phyloP scores from a whole-genome alignment of 2,113 vertebrate species.

The Rhizomys pruinosus region DNA sequence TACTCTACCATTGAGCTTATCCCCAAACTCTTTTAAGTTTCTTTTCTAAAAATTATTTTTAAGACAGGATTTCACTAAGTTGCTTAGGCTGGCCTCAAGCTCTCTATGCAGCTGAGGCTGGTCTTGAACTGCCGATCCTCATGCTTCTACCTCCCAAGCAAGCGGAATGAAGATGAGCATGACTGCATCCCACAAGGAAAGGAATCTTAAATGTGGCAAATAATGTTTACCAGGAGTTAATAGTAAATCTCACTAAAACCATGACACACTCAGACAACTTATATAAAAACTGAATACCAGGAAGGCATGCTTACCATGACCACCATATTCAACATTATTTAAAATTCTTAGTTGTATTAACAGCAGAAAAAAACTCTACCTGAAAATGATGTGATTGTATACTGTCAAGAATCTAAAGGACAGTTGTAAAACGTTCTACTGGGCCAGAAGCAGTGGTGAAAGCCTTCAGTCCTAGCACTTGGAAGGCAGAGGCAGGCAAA shows the following conservation, averaged over 20 bases:
- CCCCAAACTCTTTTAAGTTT: not conserved
- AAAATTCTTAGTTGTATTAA: not conserved
- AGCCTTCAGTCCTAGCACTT: no score
- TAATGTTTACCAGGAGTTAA: constrained; percentile 1
- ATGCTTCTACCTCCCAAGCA: not conserved
- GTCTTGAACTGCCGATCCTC: not conserved
- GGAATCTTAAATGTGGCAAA: constrained; percentile 6
- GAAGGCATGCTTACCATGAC: not conserved
- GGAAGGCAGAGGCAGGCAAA: no score
- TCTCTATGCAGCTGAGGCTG: not conserved
- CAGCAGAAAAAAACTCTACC: not conserved
- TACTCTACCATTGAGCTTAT: not conserved
- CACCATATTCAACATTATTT: not conserved
- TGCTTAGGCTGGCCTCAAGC: not conserved
- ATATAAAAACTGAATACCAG: not conserved
- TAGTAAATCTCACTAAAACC: constrained; percentile 6
- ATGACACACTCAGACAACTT: not conserved
- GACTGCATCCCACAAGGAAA: not conserved
- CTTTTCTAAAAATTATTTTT: not conserved
- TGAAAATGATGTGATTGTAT: not conserved
- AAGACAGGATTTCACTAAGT: not conserved
- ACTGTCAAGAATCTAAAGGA: not conserved
- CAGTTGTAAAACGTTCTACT: no score
- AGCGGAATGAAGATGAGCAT: not conserved
- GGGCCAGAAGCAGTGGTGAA: no score